Evolutionary conservation across 2,797 vertebrate species (phyloP).

Genomic region (Rhinatrema bivittatum): DNA sequence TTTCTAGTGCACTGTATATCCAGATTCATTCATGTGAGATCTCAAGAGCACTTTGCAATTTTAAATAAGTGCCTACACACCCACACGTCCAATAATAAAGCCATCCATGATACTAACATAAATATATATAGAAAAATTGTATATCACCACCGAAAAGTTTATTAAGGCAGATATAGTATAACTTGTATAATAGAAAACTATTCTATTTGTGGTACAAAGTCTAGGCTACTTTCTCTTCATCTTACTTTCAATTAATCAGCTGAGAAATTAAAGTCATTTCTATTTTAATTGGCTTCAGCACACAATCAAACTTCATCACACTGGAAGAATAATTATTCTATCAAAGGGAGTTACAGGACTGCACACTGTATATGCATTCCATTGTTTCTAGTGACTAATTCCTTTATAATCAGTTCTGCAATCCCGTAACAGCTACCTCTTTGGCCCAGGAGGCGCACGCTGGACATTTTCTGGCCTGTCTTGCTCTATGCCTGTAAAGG

Average conservation of each 20-base stretch:
- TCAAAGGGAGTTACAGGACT: too few species aligned
- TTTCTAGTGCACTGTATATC: too few species aligned
- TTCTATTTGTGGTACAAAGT: slow-evolving; percentile 1
- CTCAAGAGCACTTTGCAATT: too few species aligned
- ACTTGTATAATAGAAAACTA: neutral
- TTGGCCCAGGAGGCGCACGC: neutral
- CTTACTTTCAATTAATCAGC: neutral
- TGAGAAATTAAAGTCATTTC: slow-evolving; percentile 1
- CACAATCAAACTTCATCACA: neutral
- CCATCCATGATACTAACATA: too few species aligned
- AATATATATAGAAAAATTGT: too few species aligned
- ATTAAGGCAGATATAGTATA: too few species aligned
- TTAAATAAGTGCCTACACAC: too few species aligned
- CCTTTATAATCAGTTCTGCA: neutral
- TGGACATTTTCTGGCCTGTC: neutral
- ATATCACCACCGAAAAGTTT: too few species aligned
- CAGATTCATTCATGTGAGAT: too few species aligned
- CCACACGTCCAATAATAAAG: too few species aligned
- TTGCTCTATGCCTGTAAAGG: neutral
- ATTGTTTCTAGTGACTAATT: neutral
- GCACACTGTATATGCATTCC: neutral
- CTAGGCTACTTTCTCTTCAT: too few species aligned
- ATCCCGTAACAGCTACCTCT: neutral
- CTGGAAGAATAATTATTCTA: neutral
- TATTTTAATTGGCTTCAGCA: rapidly evolving